phyloP scores from a whole-genome alignment of 2,888 invertebrate species.

The Vanessa cardui region DNA sequence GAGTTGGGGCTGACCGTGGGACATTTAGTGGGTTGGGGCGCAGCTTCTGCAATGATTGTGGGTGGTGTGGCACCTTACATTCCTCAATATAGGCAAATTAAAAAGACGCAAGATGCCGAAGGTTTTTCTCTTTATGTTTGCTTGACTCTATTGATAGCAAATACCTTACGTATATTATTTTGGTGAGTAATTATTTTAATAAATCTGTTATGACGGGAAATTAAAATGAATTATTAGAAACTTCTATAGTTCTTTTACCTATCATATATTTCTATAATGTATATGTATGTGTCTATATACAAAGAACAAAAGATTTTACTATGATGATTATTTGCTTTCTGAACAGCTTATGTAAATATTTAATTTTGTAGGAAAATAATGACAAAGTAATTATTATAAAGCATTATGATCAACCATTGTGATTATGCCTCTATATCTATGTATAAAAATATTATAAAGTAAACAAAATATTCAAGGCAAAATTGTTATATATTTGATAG shows the following conservation, averaged over 20 bases:
- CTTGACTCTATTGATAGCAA: constrained; percentile 96
- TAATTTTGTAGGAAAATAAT: constrained; percentile 1
- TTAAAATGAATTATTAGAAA: background rate
- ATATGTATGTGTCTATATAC: background rate
- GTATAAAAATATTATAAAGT: too few relatives aligned
- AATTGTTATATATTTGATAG: too few relatives aligned
- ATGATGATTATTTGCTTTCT: background rate
- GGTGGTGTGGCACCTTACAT: constrained; percentile 98
- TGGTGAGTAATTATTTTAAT: constrained; percentile 87
- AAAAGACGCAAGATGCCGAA: constrained; percentile 94
- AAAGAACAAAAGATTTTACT: constrained; percentile 5
- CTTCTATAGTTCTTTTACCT: background rate
- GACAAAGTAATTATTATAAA: background rate
- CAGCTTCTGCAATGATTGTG: constrained; percentile 95
- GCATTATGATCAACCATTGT: background rate
- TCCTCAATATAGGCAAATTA: constrained; percentile 97
- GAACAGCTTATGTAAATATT: constrained; percentile 18
- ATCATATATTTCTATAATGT: background rate
- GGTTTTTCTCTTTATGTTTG: constrained; percentile 99
- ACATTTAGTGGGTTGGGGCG: constrained; percentile 89
- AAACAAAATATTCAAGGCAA: too few relatives aligned
- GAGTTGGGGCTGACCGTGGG: constrained; percentile 89
- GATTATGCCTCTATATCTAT: background rate
- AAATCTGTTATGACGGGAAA: background rate
- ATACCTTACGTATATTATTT: constrained; percentile 97